A percentile compares a stretch with the other conserved stretches of the same genome.
phyloP scores from a whole-genome alignment of 2,113 vertebrate species.

The Marcusenius ussheri region DNA sequence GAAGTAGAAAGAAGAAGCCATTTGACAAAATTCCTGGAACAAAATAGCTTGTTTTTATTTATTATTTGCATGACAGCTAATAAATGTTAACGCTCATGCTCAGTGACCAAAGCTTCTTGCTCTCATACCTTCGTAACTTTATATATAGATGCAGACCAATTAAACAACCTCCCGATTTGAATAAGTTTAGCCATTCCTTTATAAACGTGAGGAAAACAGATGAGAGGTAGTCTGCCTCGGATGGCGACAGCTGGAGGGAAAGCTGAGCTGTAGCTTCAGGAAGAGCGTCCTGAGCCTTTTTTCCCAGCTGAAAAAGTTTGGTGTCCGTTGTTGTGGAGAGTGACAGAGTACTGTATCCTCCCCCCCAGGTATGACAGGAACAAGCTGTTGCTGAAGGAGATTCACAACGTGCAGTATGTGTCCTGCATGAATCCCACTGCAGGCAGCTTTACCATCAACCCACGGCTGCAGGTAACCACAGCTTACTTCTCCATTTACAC shows the following conservation, averaged over 20 bases:
- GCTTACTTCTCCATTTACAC: neutral
- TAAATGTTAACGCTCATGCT: neutral
- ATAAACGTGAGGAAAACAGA: neutral
- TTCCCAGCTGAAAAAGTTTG: neutral
- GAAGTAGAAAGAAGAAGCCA: neutral
- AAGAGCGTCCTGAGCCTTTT: slow-evolving; percentile 16
- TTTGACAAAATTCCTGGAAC: neutral
- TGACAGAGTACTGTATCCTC: slow-evolving; percentile 31
- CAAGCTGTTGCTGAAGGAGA: slow-evolving; percentile 83
- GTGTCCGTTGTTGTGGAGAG: slow-evolving; percentile 22
- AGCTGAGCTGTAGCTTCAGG: slow-evolving; percentile 30
- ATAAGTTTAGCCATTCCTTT: neutral
- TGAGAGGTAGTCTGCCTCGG: slow-evolving; percentile 35
- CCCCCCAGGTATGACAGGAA: slow-evolving; percentile 81
- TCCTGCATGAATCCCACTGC: slow-evolving; percentile 94
- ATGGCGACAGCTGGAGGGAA: slow-evolving; percentile 38
- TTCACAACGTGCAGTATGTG: slow-evolving; percentile 82
- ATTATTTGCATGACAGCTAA: neutral
- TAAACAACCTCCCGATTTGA: neutral
- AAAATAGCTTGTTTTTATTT: neutral
- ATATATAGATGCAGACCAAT: neutral
- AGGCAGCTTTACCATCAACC: slow-evolving; percentile 94
- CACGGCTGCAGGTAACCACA: slow-evolving; percentile 79
- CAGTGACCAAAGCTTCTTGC: neutral
- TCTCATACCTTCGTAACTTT: neutral